phyloP scores from a whole-genome alignment of 2,797 vertebrate species.

The Paratrypauchen microcephalus region DNA sequence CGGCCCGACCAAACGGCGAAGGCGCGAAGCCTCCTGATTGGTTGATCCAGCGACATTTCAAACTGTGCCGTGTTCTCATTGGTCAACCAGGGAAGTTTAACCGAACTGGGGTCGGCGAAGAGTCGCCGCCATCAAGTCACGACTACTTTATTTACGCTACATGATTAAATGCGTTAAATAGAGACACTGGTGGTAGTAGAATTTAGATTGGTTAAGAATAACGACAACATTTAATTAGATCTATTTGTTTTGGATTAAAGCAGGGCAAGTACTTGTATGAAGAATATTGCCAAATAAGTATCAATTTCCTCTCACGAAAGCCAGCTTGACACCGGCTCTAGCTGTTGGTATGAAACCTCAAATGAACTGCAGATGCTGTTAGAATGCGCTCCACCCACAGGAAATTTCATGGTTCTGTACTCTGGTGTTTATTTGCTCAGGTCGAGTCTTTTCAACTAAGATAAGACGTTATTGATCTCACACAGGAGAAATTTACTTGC shows the following conservation, averaged over 20 bases:
- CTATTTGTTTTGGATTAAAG: not conserved
- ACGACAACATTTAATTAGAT: not conserved
- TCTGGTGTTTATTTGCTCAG: not conserved
- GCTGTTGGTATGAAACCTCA: conserved; percentile 47
- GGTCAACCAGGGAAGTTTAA: conserved; percentile 47
- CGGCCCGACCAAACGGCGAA: conserved; percentile 58
- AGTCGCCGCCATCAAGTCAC: not conserved
- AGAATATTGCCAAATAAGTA: not conserved
- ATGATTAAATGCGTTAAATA: not conserved
- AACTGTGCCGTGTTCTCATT: conserved; percentile 63
- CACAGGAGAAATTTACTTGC: too few relatives aligned
- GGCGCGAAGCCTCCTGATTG: conserved; percentile 80
- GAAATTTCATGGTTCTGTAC: conserved; percentile 9
- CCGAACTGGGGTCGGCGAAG: conserved; percentile 40
- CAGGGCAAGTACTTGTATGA: too few relatives aligned
- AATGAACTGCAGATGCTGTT: conserved; percentile 48
- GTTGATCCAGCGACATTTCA: conserved; percentile 62
- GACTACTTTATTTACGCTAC: conserved; percentile 54
- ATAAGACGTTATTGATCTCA: too few relatives aligned
- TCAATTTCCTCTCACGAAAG: not conserved
- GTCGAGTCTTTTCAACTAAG: not conserved
- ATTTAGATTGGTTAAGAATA: not conserved
- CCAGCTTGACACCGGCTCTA: conserved; percentile 4
- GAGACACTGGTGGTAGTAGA: not conserved
- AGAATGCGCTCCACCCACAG: conserved; percentile 36